A percentile compares a stretch with the other conserved stretches of the same genome.
Conservation (phyloP, 2,888 invertebrate species). For the Caenorhabditis panamensis region DNA sequence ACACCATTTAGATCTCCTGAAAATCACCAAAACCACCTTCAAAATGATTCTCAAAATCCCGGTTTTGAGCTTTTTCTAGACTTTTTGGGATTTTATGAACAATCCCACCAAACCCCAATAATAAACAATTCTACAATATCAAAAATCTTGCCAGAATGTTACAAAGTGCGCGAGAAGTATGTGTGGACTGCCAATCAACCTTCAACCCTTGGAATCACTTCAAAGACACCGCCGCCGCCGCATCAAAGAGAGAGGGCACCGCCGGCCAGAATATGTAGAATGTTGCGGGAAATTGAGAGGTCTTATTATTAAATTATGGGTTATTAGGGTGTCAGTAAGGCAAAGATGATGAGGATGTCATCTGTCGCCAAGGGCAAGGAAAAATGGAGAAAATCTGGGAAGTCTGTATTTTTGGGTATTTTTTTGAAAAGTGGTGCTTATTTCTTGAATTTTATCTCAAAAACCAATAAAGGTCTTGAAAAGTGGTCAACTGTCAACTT, state of each 20-base stretch:
- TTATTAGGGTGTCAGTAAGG: slow-evolving; percentile 46
- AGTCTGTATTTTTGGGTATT: no score
- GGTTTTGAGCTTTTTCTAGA: no score
- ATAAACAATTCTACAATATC: not conserved
- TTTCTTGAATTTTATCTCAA: no score
- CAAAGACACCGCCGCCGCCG: slow-evolving; percentile 32
- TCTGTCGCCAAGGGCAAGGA: not conserved
- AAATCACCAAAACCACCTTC: no score
- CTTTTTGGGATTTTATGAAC: not conserved
- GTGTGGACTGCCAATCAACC: not conserved
- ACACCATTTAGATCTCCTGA: no score
- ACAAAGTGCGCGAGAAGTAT: slow-evolving; percentile 9
- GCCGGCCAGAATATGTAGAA: slow-evolving; percentile 32
- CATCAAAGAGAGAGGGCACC: not conserved
- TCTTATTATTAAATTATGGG: slow-evolving; percentile 62
- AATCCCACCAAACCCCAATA: not conserved
- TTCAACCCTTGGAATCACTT: slow-evolving; percentile 2
- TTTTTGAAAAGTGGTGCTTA: no score
- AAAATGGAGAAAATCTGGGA: not conserved
- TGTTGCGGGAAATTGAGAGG: not conserved
- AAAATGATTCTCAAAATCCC: no score
- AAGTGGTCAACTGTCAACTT: no score
- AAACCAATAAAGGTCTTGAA: no score
- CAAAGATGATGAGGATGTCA: not conserved
- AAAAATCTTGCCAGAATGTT: not conserved